Conservation (phyloP, 2,888 invertebrate species). For the Troilus luridus region DNA sequence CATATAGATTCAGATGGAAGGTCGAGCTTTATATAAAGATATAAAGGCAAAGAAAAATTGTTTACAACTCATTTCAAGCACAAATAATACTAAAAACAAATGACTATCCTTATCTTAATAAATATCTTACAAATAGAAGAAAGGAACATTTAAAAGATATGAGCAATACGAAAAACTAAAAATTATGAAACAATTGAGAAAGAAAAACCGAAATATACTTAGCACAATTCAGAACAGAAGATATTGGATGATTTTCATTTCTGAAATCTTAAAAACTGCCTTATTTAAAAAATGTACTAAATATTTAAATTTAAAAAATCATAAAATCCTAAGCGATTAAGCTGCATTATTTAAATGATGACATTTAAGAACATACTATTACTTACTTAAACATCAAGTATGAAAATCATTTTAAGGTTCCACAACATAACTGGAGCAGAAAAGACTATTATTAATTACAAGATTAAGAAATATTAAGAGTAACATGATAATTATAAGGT, state of each 20-base stretch:
- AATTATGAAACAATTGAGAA: neutral
- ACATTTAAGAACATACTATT: neutral
- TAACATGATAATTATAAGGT: neutral
- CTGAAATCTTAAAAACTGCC: neutral
- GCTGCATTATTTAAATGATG: neutral
- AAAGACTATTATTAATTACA: neutral
- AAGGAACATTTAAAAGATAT: slow-evolving; percentile 17
- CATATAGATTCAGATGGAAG: neutral
- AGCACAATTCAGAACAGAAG: neutral
- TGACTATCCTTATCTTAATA: neutral
- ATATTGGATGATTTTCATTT: neutral
- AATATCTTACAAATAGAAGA: neutral
- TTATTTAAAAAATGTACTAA: neutral
- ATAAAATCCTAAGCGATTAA: neutral
- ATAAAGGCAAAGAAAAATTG: neutral
- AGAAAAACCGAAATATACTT: neutral
- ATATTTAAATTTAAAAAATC: neutral
- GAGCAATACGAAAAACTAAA: slow-evolving; percentile 4
- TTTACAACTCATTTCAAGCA: neutral
- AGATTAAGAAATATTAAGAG: neutral
- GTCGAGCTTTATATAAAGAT: neutral
- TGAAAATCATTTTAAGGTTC: neutral
- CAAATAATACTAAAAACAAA: slow-evolving; percentile 5
- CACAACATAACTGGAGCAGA: neutral
- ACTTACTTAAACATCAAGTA: neutral